These are phyloP conservation scores for Sorex araneus DNA, from an alignment of 2,113 vertebrate species.

Conservation along the genomic window DNA sequence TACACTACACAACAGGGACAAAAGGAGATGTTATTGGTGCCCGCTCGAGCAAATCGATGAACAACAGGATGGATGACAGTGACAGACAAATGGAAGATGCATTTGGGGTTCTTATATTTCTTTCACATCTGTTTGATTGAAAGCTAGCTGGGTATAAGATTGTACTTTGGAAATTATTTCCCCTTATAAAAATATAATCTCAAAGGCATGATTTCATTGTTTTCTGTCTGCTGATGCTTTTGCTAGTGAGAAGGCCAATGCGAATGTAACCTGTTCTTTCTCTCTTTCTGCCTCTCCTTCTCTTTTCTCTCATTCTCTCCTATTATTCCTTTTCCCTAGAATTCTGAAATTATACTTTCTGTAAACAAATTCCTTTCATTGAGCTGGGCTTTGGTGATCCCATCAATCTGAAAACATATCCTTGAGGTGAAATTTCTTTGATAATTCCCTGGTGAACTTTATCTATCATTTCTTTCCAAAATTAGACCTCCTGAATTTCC, in stretches of 20 bases:
- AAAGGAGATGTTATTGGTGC: no score
- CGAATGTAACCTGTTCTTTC: background rate
- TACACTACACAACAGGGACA: no score
- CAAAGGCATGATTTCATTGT: background rate
- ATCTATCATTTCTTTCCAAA: conserved; percentile 55
- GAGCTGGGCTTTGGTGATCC: background rate
- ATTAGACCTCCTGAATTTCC: background rate
- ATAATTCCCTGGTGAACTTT: conserved; percentile 19
- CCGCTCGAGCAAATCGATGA: no score
- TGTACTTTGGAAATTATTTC: conserved; percentile 60
- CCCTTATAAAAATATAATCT: conserved; percentile 1
- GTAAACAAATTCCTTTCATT: conserved; percentile 28
- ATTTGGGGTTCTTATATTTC: conserved; percentile 16
- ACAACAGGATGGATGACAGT: no score
- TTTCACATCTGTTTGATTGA: background rate
- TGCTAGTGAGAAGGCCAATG: background rate
- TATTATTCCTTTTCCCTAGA: conserved; percentile 28
- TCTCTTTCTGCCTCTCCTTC: background rate
- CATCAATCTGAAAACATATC: conserved; percentile 26
- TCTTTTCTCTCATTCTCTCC: background rate
- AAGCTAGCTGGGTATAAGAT: conserved; percentile 42
- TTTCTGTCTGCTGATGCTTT: background rate
- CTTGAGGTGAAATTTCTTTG: conserved; percentile 49
- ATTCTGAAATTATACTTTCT: background rate
- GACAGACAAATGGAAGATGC: background rate